Conservation (phyloP, 2,113 vertebrate genomes). For the Gymnobelideus leadbeateri region DNA sequence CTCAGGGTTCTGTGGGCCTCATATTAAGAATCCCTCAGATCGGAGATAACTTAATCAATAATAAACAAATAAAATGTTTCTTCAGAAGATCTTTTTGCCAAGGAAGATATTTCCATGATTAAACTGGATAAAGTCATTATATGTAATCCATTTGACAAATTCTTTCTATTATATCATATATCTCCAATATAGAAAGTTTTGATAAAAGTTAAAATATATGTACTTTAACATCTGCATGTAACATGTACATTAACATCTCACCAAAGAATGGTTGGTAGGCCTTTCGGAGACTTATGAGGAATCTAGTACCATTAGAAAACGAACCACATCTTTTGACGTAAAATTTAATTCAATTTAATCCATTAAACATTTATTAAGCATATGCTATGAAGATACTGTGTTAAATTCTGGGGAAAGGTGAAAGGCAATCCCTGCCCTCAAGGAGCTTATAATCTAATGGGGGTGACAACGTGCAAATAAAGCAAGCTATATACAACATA, state of each 20-base stretch:
- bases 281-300: conserved; percentile 7
- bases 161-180: conserved; percentile 9
- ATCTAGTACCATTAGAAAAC: not conserved
- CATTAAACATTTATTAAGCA: not conserved
- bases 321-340: not conserved
- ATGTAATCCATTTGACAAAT: not conserved
- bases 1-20: not conserved
- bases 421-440: not conserved
- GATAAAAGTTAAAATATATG: conserved; percentile 12
- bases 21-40: not conserved
- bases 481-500: not conserved
- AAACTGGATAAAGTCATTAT: not conserved
- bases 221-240: not conserved
- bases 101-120: not conserved
- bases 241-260: not conserved
- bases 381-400: not conserved
- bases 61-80: not conserved
- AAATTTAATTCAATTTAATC: not conserved
- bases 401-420: not conserved
- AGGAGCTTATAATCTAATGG: not conserved
- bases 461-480: not conserved
- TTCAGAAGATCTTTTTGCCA: conserved; percentile 1
- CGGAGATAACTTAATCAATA: not conserved
- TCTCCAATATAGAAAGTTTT: conserved; percentile 43
- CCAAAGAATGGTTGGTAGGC: conserved; percentile 6